A percentile compares a stretch with the other conserved stretches of the same genome.
These are phyloP conservation scores for Platichthys flesus DNA, from an alignment of 2,113 vertebrate genomes.

Conservation along the genomic window DNA sequence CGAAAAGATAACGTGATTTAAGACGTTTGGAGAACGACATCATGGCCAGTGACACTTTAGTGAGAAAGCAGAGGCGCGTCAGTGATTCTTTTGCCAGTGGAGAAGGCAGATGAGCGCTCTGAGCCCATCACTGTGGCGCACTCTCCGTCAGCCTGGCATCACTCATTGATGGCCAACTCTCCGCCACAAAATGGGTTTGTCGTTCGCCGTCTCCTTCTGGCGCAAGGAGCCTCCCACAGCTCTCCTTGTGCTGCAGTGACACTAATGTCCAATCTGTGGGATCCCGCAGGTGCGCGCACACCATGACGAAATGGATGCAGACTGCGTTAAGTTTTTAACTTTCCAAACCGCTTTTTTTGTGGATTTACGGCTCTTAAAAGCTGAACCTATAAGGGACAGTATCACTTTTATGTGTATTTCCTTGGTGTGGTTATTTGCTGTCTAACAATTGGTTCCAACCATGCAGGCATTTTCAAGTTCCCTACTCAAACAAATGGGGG, in stretches of 20 bases:
- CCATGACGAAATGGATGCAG: not conserved
- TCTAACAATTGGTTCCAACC: not conserved
- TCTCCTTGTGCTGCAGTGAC: constrained; percentile 40
- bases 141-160: constrained; percentile 43
- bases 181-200: constrained; percentile 45
- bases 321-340: not conserved
- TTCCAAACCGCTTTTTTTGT: not conserved
- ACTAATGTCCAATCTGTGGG: constrained; percentile 16
- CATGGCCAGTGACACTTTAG: constrained; percentile 54
- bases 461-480: constrained; percentile 1
- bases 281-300: not conserved
- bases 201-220: constrained; percentile 55
- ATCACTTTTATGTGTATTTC: not conserved
- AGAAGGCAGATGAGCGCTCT: constrained; percentile 30
- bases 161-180: constrained; percentile 37
- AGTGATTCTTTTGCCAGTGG: constrained; percentile 19
- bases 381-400: not conserved
- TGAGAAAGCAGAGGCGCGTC: constrained; percentile 25
- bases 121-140: constrained; percentile 47
- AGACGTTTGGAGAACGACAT: not conserved
- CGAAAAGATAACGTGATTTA: not conserved
- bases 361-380: not conserved
- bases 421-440: not conserved
- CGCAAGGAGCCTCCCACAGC: constrained; percentile 52
- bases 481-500: constrained; percentile 33